Conservation (phyloP, 1,140 invertebrate genomes). For the Thalassaphorura encarpata region DNA sequence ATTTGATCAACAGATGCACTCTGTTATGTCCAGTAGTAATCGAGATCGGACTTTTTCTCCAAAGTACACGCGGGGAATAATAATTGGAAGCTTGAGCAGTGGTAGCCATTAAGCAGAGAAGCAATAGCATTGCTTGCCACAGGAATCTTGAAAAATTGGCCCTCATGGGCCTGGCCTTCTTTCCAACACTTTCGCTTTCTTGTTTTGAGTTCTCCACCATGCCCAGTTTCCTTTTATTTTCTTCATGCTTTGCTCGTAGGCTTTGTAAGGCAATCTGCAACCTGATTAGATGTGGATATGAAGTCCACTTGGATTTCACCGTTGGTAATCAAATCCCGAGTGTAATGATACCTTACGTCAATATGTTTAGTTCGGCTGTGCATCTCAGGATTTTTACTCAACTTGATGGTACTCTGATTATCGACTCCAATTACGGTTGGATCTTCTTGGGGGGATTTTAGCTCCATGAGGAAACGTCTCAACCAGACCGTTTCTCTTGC, state of each 20-base stretch:
- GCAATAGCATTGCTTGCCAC: background rate
- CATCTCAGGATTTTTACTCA: slow-evolving; percentile 11
- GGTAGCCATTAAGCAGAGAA: background rate
- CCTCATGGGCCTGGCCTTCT: background rate
- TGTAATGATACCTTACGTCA: slow-evolving; percentile 32
- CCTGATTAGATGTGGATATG: background rate
- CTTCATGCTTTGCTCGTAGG: background rate
- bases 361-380: slow-evolving; percentile 34
- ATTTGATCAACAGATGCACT: background rate
- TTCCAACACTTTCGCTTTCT: background rate
- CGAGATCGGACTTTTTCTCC: background rate
- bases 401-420: background rate
- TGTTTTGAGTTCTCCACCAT: background rate
- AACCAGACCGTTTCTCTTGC: slow-evolving; percentile 18
- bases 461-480: slow-evolving; percentile 3
- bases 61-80: background rate
- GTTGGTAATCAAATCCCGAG: slow-evolving; percentile 11
- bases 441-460: background rate
- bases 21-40: background rate
- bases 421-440: background rate
- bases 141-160: background rate
- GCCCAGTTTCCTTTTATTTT: background rate
- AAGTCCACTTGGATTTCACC: background rate
- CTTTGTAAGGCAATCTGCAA: slow-evolving; percentile 14
- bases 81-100: background rate